Evolutionary conservation across 2,113 vertebrate genomes (phyloP), one percentile per base, ranked within the genome.

Genomic region (Zingel zingel): DNA sequence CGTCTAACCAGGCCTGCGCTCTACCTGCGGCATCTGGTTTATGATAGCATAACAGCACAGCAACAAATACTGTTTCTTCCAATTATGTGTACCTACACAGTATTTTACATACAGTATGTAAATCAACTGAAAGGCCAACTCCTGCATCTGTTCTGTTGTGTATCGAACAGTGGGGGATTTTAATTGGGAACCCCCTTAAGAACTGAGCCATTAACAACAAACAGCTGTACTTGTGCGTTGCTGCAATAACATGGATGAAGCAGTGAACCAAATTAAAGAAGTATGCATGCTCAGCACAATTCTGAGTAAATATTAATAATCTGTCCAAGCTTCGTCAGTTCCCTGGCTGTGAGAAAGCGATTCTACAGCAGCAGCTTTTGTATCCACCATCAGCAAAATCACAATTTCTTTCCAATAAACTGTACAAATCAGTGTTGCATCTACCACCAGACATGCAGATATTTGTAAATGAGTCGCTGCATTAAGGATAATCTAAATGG

Each of bases 281-380:
- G 51, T 0, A 2, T 77, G 79, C 87, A 57, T 4, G 30, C 74
- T 88, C 87, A 88, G 87, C 85, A 81, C 57, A 83, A 73, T 16
- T 66, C 65, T 56, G 69, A 80, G 30, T 59, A 73, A 75, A 82
- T 64, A 81, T 77, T 82, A 82, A 82, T 80, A 73, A 77, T 50
- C 27, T 18, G 57, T 51, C 47, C 1, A 11, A 23, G 62, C 12
- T 65, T 85, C 16, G 59, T 84, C 72, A 48, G 59, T 21, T 77
- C 50, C 13, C 54, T 21, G 19, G 63, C 62, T 15, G 58, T 12
- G 54, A 68, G 48, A 30, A 56, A 27, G 12, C 5, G 30, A 43
- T 79, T 71, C 25, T 8, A 19, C 4, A 2, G 39, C 47, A 61
- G 51, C 25, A 21, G 23, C 63, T 21, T 74, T 23, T 70, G 43